These are phyloP conservation scores for Melitaea cinxia DNA, from an alignment of 1,140 invertebrate genomes.

Conservation along the genomic window DNA sequence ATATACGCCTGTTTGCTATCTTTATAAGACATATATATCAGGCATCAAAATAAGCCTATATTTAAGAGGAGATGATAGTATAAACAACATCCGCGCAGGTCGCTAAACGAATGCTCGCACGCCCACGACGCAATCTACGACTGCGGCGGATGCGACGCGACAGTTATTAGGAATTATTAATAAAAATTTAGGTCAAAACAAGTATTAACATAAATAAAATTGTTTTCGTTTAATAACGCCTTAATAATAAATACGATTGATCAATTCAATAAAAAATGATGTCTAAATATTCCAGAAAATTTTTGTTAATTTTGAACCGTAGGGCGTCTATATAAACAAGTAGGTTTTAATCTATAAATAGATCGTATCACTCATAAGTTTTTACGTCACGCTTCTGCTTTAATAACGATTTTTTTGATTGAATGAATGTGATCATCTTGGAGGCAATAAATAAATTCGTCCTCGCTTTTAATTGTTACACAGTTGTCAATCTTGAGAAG, in stretches of 20 bases:
- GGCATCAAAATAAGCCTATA: neutral
- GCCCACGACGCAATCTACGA: constrained; percentile 50
- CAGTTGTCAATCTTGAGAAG: neutral
- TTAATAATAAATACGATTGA: too few species aligned
- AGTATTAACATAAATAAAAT: too few species aligned
- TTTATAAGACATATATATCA: neutral
- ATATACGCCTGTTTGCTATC: too few species aligned
- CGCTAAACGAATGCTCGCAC: constrained; percentile 39
- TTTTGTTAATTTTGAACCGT: too few species aligned
- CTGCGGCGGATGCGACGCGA: constrained; percentile 14
- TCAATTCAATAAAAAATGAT: too few species aligned
- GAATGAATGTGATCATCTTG: neutral
- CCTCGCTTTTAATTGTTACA: constrained; percentile 19
- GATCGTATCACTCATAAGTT: too few species aligned
- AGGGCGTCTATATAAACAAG: too few species aligned
- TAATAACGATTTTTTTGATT: neutral
- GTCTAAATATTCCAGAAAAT: too few species aligned
- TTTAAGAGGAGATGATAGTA: constrained; percentile 17
- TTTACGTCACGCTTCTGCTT: too few species aligned
- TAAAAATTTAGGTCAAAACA: too few species aligned
- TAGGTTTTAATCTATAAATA: too few species aligned
- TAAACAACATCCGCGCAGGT: constrained; percentile 25
- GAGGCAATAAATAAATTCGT: constrained; percentile 21
- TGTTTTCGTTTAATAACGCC: too few species aligned
- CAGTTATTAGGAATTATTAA: constrained; percentile 3